Evolutionary conservation across 2,797 vertebrate species (phyloP).

Genomic region (Platyrinchus mystaceus): DNA sequence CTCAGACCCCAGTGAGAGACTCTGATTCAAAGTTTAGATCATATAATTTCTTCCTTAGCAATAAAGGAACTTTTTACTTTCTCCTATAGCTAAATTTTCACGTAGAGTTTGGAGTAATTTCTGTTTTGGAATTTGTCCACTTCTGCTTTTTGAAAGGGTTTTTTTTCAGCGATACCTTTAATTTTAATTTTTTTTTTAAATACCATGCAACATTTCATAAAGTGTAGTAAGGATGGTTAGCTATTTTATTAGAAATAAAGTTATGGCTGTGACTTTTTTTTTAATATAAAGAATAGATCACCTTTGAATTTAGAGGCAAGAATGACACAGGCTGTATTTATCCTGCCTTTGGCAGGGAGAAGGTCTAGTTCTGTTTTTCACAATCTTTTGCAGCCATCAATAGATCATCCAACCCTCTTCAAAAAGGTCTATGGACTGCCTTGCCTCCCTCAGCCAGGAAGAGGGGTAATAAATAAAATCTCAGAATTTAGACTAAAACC

Average conservation of each 20-base stretch:
- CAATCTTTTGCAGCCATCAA: neutral
- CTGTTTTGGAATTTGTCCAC: neutral
- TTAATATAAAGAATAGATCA: neutral
- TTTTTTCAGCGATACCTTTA: neutral
- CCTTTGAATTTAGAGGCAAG: neutral
- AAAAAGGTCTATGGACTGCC: neutral
- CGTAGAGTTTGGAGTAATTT: neutral
- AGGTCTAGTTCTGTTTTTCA: neutral
- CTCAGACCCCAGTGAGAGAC: neutral
- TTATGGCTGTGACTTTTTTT: neutral
- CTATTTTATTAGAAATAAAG: neutral
- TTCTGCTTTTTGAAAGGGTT: neutral
- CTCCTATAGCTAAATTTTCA: neutral
- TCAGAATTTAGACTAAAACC: neutral
- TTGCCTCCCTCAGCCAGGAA: neutral
- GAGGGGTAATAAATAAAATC: neutral
- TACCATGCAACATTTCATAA: neutral
- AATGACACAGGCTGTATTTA: neutral
- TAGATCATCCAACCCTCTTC: neutral
- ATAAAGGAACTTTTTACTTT: neutral
- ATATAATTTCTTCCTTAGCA: neutral
- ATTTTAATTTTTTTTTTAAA: neutral
- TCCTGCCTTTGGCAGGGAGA: neutral
- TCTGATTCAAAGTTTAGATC: neutral
- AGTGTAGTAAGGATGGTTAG: neutral